Percentiles rank a stretch among this genome's conserved stretches.
phyloP scores from a whole-genome alignment of 2,888 invertebrate genomes.

The Steinernema scapterisci region DNA sequence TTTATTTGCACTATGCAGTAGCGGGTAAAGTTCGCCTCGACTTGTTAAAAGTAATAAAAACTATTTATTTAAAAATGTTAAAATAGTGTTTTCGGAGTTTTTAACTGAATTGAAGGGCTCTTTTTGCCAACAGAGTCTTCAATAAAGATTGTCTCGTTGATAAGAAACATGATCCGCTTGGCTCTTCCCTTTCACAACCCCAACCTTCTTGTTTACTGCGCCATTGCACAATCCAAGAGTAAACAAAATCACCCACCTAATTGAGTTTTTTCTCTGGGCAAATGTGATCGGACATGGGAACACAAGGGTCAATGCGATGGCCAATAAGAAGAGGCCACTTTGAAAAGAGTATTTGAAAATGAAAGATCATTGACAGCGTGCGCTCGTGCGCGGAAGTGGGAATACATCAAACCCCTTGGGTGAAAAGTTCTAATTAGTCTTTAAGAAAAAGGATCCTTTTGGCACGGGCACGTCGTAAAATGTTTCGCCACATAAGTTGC shows the following conservation, averaged over 20 bases:
- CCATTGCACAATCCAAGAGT: no score
- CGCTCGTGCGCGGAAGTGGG: neutral
- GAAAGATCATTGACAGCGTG: neutral
- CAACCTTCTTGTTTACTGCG: no score
- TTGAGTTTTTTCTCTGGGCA: no score
- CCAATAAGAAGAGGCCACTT: neutral
- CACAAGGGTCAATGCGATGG: neutral
- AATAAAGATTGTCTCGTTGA: no score
- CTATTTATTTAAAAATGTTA: no score
- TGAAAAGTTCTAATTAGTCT: neutral
- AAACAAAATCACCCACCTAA: no score
- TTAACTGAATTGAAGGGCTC: no score
- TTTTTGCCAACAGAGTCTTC: no score
- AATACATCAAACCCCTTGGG: neutral
- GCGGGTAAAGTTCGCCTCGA: neutral
- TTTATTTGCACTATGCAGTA: no score
- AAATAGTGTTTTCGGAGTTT: no score
- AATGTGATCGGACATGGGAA: neutral
- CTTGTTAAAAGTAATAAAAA: neutral
- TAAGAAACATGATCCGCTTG: no score
- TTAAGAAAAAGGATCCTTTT: neutral
- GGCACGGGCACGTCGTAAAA: conserved; percentile 12
- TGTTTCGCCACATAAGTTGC: neutral
- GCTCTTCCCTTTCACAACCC: no score
- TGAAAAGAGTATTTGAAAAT: neutral